phyloP scores from a whole-genome alignment of 1,140 invertebrate species.

The Mactra quadrangularis region DNA sequence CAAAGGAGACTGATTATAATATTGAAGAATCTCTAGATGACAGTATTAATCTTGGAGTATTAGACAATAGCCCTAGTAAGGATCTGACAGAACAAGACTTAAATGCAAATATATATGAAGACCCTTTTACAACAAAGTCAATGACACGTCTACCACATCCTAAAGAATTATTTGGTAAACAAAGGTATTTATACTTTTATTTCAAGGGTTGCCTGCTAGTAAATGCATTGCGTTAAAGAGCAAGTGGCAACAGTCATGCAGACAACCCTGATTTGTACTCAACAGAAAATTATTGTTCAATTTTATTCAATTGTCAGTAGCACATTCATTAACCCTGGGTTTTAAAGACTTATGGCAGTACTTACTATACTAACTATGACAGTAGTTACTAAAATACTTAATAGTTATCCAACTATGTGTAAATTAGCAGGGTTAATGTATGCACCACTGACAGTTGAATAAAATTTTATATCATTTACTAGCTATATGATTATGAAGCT shows the following conservation, averaged over 20 bases:
- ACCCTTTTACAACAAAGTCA: background rate
- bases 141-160: constrained; percentile 27
- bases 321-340: background rate
- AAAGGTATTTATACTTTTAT: background rate
- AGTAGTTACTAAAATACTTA: background rate
- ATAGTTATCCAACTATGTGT: no score
- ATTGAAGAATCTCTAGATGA: no score
- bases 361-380: background rate
- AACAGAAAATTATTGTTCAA: background rate
- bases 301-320: no score
- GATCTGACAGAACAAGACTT: no score
- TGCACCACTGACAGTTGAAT: no score
- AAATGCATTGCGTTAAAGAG: background rate
- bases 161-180: constrained; percentile 38
- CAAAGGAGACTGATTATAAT: no score
- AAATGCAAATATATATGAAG: background rate
- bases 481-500: no score
- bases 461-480: no score
- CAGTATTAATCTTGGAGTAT: no score
- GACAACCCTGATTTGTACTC: background rate
- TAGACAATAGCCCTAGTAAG: no score
- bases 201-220: background rate
- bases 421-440: no score
- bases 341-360: background rate
- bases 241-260: background rate